phyloP scores from a whole-genome alignment of 2,113 vertebrate genomes.

The Erpornis zantholeuca region DNA sequence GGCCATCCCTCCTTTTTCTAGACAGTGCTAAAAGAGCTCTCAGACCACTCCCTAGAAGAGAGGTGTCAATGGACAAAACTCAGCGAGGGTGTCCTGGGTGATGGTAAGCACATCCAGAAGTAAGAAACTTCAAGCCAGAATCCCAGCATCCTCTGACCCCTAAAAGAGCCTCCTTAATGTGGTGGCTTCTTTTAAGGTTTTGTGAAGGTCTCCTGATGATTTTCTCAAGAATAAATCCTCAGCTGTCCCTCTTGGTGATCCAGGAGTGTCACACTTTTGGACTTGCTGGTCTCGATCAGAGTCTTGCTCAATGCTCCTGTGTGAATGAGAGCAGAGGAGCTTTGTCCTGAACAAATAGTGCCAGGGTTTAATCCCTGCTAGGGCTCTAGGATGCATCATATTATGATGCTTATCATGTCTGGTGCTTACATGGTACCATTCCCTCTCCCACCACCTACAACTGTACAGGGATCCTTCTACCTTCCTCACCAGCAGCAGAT shows the following conservation, averaged over 20 bases:
- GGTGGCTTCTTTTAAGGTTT: background rate
- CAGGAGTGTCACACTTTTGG: background rate
- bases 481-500: background rate
- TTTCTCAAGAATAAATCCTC: background rate
- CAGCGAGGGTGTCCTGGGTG: fast-evolving
- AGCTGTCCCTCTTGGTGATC: background rate
- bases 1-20: background rate
- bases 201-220: background rate
- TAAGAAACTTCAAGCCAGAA: background rate
- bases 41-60: background rate
- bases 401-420: background rate
- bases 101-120: background rate
- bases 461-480: fast-evolving
- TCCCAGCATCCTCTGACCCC: background rate
- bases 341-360: background rate
- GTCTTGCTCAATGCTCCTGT: background rate
- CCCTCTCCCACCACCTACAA: background rate
- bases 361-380: background rate
- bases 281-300: background rate
- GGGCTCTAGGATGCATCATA: background rate
- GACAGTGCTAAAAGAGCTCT: background rate
- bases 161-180: background rate
- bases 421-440: background rate
- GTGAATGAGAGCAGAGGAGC: background rate
- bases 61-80: background rate